A percentile compares a stretch with the other conserved stretches of the same genome.
phyloP scores from a whole-genome alignment of 2,113 vertebrate species.

The Nematolebias whitei region DNA sequence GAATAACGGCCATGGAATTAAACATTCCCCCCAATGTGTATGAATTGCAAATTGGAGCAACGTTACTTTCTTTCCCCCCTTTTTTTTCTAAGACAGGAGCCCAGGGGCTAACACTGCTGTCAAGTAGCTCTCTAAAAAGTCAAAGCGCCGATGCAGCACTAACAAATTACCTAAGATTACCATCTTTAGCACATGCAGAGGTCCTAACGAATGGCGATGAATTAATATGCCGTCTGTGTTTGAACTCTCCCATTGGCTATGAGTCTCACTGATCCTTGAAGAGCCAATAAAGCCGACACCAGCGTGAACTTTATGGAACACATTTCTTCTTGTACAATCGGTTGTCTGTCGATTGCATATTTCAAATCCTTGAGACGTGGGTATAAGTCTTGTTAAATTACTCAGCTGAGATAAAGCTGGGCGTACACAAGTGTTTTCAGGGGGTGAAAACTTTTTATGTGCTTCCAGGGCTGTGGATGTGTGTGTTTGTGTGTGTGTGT shows the following conservation, averaged over 20 bases:
- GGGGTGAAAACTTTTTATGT: conserved; percentile 79
- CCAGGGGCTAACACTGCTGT: conserved; percentile 78
- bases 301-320: conserved; percentile 75
- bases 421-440: conserved; percentile 71
- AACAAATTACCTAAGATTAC: conserved; percentile 79
- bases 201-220: conserved; percentile 76
- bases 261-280: conserved; percentile 72
- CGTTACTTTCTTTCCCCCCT: conserved; percentile 31
- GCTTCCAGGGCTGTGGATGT: conserved; percentile 61
- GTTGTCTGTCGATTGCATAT: conserved; percentile 75
- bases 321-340: conserved; percentile 72
- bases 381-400: conserved; percentile 79
- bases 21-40: conserved; percentile 82
- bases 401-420: conserved; percentile 74
- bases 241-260: conserved; percentile 68
- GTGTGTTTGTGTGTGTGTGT: conserved; percentile 39
- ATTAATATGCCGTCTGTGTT: conserved; percentile 79
- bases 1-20: conserved; percentile 81
- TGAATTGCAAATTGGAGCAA: conserved; percentile 79
- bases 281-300: conserved; percentile 71
- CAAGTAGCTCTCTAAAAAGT: conserved; percentile 80
- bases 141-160: conserved; percentile 77
- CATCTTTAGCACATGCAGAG: conserved; percentile 78
- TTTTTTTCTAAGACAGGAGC: conserved; percentile 60
- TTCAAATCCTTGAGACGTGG: conserved; percentile 74